Percentiles rank a stretch among this genome's conserved stretches.
phyloP scores from a whole-genome alignment of 2,888 invertebrate species.

The Drosophila kambysellisi region DNA sequence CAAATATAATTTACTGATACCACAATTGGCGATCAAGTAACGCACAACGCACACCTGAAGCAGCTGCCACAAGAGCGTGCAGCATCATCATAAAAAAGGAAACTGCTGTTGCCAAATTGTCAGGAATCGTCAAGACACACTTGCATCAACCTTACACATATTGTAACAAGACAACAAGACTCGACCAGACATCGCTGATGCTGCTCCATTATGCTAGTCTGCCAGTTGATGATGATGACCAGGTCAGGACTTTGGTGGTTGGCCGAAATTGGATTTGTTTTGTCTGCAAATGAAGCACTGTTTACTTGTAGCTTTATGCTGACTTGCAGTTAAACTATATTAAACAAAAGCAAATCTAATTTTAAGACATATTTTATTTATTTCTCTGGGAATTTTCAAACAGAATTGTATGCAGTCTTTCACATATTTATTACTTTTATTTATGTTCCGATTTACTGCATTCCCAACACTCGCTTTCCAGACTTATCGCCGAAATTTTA shows the following conservation, averaged over 20 bases:
- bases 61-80: conserved; percentile 2
- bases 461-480: not conserved
- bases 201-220: not conserved
- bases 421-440: no score
- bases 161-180: not conserved
- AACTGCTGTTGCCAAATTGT: conserved; percentile 11
- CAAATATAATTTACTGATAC: conserved; percentile 77
- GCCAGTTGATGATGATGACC: not conserved
- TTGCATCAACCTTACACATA: not conserved
- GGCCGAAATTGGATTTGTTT: not conserved
- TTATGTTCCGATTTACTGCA: no score
- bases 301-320: not conserved
- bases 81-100: conserved; percentile 8
- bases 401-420: no score
- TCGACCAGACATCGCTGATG: not conserved
- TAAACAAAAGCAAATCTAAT: not conserved
- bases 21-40: conserved; percentile 53
- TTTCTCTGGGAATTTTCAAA: not conserved
- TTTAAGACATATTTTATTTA: not conserved
- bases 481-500: not conserved
- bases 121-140: not conserved
- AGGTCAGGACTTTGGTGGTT: not conserved
- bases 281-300: not conserved
- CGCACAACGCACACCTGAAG: conserved; percentile 30
- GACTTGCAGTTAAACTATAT: not conserved